These are phyloP conservation scores for Coenobita brevimanus DNA, from an alignment of 1,140 invertebrate species.

Conservation along the genomic window DNA sequence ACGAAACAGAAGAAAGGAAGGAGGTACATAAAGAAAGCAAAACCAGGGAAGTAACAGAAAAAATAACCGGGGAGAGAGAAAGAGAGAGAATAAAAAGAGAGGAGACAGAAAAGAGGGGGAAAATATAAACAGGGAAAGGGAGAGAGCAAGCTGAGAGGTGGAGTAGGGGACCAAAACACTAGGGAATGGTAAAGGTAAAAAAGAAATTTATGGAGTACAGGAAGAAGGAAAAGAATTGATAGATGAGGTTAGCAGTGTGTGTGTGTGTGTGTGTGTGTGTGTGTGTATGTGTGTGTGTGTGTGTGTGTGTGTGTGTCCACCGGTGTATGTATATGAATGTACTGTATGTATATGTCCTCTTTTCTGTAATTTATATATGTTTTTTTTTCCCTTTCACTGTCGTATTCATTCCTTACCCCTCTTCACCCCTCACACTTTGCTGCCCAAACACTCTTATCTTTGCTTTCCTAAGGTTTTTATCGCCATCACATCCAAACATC, in stretches of 20 bases:
- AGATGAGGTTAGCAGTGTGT: too few species aligned
- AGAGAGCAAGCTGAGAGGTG: background rate
- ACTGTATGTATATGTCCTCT: background rate
- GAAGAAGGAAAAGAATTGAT: background rate
- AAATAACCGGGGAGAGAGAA: background rate
- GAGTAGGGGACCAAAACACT: background rate
- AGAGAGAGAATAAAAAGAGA: background rate
- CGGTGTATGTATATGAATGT: too few species aligned
- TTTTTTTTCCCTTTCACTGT: background rate
- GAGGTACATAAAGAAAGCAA: background rate
- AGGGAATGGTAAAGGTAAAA: background rate
- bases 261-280: constrained; percentile 11
- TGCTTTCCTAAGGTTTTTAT: background rate
- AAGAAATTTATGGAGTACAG: background rate
- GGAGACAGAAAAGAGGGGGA: background rate
- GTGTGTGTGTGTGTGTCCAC: background rate
- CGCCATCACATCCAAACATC: background rate
- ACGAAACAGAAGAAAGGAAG: background rate
- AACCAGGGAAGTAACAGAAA: background rate
- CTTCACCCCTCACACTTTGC: background rate
- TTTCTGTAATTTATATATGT: background rate
- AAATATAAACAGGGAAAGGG: background rate
- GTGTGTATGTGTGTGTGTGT: constrained; percentile 11
- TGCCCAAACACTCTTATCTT: background rate
- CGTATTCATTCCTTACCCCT: background rate